Evolutionary conservation across 2,888 invertebrate species (phyloP).

Genomic region (Serripes groenlandicus): DNA sequence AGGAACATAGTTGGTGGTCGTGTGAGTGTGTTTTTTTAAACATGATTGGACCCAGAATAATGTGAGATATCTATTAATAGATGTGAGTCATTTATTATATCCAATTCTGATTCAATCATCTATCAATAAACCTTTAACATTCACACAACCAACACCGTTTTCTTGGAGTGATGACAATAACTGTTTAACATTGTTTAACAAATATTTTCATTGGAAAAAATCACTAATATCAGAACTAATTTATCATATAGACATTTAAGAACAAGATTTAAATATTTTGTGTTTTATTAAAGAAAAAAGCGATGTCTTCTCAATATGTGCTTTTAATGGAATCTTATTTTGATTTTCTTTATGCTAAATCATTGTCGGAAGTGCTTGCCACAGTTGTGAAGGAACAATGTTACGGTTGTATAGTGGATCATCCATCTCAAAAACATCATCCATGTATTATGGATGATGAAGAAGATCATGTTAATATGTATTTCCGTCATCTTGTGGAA

Average conservation of each 20-base stretch:
- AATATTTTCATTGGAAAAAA: not conserved
- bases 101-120: too few species aligned
- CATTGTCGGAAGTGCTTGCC: slow-evolving; percentile 15
- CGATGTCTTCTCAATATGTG: not conserved
- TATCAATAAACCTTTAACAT: not conserved
- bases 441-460: slow-evolving; percentile 28
- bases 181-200: too few species aligned
- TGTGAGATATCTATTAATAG: too few species aligned
- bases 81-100: too few species aligned
- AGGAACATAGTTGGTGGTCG: too few species aligned
- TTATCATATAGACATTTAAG: not conserved
- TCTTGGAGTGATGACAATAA: not conserved
- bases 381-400: slow-evolving; percentile 16
- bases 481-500: slow-evolving; percentile 30
- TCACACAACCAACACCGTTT: not conserved
- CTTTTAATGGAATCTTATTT: slow-evolving; percentile 28
- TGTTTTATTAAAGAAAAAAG: not conserved
- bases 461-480: slow-evolving; percentile 20
- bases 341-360: slow-evolving; percentile 44
- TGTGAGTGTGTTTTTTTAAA: too few species aligned
- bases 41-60: too few species aligned
- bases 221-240: too few species aligned
- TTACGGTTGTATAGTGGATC: slow-evolving; percentile 32
- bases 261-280: too few species aligned
- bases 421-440: slow-evolving; percentile 45